Base-by-base conservation (phyloP, 2,888 invertebrate species). In the Torymus texanus region DNA sequence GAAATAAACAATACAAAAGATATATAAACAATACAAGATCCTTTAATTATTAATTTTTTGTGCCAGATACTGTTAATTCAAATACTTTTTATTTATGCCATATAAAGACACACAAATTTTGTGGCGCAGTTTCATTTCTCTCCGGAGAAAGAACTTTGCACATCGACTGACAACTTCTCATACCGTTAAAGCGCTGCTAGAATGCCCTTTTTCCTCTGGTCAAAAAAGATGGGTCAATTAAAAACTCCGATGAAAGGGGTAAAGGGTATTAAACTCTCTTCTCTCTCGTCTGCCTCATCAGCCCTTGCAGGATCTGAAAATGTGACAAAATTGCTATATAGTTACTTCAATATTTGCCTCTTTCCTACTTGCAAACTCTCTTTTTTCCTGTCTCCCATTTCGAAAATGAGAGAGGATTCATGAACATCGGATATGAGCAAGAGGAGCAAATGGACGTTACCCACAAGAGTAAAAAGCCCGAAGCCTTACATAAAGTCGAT, bases 381-480 rank as follows among this genome's bases (percentile, higher is more conserved):
- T 1, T 63, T 56, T 18, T 50, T 29, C 29, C 29, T 29, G 16
- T 68, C 29, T 65, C 66, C 59, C 29, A 21, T 61, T 18, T 66
- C 59, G 56, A 58, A 66, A 59, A 55, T 21, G 75, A 63, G 65
- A 68, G 80, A 82, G 84, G 82, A 86, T 86, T 86, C 85, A 86
- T 85, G 86, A 83, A 83, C 79, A 83, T 84, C 86, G 86, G 86
- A 86, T 85, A 85, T 83, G 78, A 5, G 63, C 51, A 58, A 65
- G 74, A 79, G 79, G 81, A 80, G 81, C 82, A 83, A 85, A 84
- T 83, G 82, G 83, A 81, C 82, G 82, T 83, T 82, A 80, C 76
- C 77, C 79, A 82, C 81, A 83, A 81, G 67, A 75, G 75, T 79
- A 79, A 81, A 84, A 82, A 62, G 66, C 73, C 16, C 29, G 70